Evolutionary conservation across 2,797 vertebrate genomes (phyloP).

Genomic region (Scomberomorus guttatus): DNA sequence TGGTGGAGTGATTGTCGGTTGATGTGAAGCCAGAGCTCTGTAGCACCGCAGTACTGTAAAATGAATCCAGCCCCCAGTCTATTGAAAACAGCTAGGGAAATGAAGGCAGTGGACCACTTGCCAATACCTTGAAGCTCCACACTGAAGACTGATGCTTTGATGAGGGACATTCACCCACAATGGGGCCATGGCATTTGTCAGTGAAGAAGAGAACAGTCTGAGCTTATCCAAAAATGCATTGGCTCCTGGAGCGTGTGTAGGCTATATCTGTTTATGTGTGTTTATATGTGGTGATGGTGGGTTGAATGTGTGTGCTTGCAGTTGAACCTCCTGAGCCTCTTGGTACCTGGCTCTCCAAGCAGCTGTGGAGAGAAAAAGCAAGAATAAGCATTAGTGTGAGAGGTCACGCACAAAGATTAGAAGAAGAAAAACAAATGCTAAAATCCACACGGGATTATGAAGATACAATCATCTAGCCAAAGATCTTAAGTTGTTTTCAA

Average conservation of each 20-base stretch:
- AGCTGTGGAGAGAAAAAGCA: constrained; percentile 66
- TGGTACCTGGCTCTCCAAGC: constrained; percentile 51
- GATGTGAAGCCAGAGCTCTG: constrained; percentile 74
- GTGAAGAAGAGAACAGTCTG: constrained; percentile 12
- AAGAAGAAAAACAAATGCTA: constrained; percentile 42
- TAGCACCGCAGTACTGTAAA: constrained; percentile 68
- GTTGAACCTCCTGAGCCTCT: constrained; percentile 63
- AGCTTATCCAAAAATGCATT: constrained; percentile 29
- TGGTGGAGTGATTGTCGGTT: constrained; percentile 62
- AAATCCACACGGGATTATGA: constrained; percentile 43
- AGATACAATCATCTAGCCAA: constrained; percentile 37
- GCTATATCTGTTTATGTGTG: constrained; percentile 16
- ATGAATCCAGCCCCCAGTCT: constrained; percentile 66
- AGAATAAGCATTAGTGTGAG: constrained; percentile 55
- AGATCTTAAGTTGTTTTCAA: constrained; percentile 49
- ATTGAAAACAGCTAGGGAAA: constrained; percentile 70
- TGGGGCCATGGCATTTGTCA: constrained; percentile 46
- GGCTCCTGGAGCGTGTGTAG: constrained; percentile 19
- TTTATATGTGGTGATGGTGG: constrained; percentile 13
- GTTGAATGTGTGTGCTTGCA: constrained; percentile 66
- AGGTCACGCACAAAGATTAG: constrained; percentile 48
- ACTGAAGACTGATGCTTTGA: constrained; percentile 57
- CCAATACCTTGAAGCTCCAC: constrained; percentile 64
- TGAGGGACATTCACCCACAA: constrained; percentile 42
- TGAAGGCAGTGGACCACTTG: constrained; percentile 61